Percentiles rank a stretch among this genome's conserved stretches.
Conservation (phyloP, 2,888 invertebrate genomes). For the Gymnoscelis rufifasciata region DNA sequence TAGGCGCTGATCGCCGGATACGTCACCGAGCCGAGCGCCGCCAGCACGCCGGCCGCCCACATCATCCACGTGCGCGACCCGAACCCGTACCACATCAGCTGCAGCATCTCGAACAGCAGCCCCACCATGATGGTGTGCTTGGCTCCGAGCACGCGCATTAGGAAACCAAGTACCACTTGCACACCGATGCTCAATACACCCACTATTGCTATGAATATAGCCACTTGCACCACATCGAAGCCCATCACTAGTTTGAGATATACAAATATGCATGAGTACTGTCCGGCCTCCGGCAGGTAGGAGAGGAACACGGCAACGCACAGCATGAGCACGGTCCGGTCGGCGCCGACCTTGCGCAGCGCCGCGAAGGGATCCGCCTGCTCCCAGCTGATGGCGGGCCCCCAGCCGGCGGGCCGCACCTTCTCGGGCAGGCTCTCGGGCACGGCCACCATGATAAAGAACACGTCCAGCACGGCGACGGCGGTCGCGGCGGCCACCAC, state of each 20-base stretch:
- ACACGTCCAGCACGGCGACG: constrained; percentile 96
- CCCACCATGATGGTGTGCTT: constrained; percentile 99
- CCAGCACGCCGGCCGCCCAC: constrained; percentile 99
- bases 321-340: constrained; percentile 96
- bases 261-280: constrained; percentile 99
- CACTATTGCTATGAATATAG: constrained; percentile 97
- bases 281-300: constrained; percentile 98
- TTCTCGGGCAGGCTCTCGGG: constrained; percentile 99
- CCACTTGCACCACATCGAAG: constrained; percentile 96
- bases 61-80: constrained; percentile 99
- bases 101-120: constrained; percentile 96
- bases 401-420: constrained; percentile 86
- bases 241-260: constrained; percentile 98
- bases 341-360: constrained; percentile 94
- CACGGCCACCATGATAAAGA: constrained; percentile 98
- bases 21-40: constrained; percentile 96
- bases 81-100: constrained; percentile 98
- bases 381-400: constrained; percentile 96
- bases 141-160: constrained; percentile 91
- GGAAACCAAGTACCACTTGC: constrained; percentile 91
- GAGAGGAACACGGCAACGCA: constrained; percentile 98
- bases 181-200: constrained; percentile 97
- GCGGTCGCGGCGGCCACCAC: constrained; percentile 97
- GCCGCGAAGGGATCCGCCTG: constrained; percentile 98
- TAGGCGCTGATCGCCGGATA: constrained; percentile 99